phyloP scores from a whole-genome alignment of 2,888 invertebrate genomes.

The Aradus depressus region DNA sequence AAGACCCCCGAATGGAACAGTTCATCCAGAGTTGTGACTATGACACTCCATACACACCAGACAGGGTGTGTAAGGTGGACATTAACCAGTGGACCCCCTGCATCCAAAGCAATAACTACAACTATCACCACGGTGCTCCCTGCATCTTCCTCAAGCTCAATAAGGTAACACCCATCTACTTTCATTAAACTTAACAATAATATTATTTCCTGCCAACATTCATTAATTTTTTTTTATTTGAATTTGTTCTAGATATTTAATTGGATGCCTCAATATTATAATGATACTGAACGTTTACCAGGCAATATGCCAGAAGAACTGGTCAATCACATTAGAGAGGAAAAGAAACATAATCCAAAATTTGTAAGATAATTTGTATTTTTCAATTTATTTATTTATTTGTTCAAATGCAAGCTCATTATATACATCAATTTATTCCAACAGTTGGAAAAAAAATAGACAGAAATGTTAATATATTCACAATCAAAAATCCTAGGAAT shows the following conservation, averaged over 20 bases:
- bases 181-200: background rate
- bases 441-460: too few relatives aligned
- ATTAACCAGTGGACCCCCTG: conserved; percentile 63
- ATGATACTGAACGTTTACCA: conserved; percentile 58
- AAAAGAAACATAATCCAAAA: conserved; percentile 38
- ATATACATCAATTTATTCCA: background rate
- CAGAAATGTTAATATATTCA: too few relatives aligned
- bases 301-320: conserved; percentile 63
- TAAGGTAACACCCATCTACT: conserved; percentile 50
- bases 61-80: conserved; percentile 74
- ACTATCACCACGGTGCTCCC: conserved; percentile 75
- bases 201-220: background rate
- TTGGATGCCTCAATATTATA: conserved; percentile 72
- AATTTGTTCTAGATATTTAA: conserved; percentile 69
- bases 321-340: conserved; percentile 52
- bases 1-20: conserved; percentile 36
- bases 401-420: background rate
- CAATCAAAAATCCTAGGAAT: too few relatives aligned
- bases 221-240: conserved; percentile 4
- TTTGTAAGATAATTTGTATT: conserved; percentile 35
- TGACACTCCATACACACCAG: conserved; percentile 46
- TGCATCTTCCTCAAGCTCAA: conserved; percentile 96
- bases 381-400: background rate
- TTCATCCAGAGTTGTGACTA: conserved; percentile 55
- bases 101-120: conserved; percentile 64